phyloP scores from a whole-genome alignment of 2,113 vertebrate species.

The Lates calcarifer region DNA sequence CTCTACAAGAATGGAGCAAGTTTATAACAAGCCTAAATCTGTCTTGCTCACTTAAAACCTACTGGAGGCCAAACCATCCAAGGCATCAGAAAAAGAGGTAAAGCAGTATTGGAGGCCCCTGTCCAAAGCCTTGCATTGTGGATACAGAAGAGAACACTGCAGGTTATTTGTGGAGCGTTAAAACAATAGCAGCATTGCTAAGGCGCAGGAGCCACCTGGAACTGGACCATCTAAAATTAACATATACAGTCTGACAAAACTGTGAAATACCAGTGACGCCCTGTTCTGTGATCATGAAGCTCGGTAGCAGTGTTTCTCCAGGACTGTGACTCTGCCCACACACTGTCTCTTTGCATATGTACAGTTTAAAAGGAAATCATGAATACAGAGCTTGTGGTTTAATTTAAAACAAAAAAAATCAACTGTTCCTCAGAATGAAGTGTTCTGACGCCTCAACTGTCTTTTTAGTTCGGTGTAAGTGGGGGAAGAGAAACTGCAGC shows the following conservation, averaged over 20 bases:
- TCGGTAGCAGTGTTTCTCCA: slow-evolving; percentile 32
- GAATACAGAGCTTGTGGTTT: slow-evolving; percentile 36
- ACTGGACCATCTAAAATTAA: slow-evolving; percentile 40
- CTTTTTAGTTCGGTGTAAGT: slow-evolving; percentile 37
- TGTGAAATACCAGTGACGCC: slow-evolving; percentile 5
- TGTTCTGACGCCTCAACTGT: slow-evolving; percentile 56
- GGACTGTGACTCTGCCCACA: slow-evolving; percentile 56
- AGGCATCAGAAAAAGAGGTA: slow-evolving; percentile 20
- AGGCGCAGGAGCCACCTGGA: slow-evolving; percentile 35
- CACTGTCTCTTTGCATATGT: slow-evolving; percentile 42
- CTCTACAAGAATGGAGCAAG: slow-evolving; percentile 49
- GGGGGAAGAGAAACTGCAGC: slow-evolving; percentile 4
- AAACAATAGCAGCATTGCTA: slow-evolving; percentile 39
- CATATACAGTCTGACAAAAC: slow-evolving; percentile 35
- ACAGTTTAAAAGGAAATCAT: slow-evolving; percentile 45
- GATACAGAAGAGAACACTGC: slow-evolving; percentile 9
- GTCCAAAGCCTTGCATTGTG: neutral
- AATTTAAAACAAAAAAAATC: neutral
- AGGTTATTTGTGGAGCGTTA: slow-evolving; percentile 21
- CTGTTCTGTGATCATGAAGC: slow-evolving; percentile 22
- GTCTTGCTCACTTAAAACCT: slow-evolving; percentile 54
- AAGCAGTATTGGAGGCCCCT: slow-evolving; percentile 11
- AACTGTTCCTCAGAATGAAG: slow-evolving; percentile 39
- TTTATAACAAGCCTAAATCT: slow-evolving; percentile 66
- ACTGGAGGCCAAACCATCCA: slow-evolving; percentile 41